Evolutionary conservation across 2,113 vertebrate genomes (phyloP).

Genomic region (Saguinus midas): DNA sequence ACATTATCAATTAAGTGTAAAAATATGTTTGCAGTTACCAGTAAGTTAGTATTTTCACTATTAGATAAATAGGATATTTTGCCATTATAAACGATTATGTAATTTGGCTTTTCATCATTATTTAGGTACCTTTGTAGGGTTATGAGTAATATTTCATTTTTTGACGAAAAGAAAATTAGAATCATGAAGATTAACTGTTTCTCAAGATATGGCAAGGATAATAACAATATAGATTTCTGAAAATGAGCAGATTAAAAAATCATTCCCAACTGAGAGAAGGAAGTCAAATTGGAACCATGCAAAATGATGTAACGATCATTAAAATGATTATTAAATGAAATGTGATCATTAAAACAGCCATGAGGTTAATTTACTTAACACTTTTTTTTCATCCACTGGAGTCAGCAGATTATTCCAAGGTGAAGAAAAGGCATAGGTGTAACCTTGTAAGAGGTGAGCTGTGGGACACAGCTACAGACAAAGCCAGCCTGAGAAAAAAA

Average conservation of each 20-base stretch:
- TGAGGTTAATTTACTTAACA: slow-evolving; percentile 55
- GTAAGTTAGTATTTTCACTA: slow-evolving; percentile 4
- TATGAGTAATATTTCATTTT: slow-evolving; percentile 48
- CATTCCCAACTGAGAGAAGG: slow-evolving; percentile 10
- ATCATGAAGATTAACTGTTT: slow-evolving; percentile 41
- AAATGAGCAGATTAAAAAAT: slow-evolving; percentile 56
- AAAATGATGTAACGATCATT: background rate
- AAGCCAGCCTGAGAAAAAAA: slow-evolving; percentile 10
- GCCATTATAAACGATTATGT: background rate
- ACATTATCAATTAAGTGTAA: slow-evolving; percentile 30
- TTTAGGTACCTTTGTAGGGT: slow-evolving; percentile 17
- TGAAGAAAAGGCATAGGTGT: slow-evolving; percentile 26
- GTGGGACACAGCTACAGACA: slow-evolving; percentile 48
- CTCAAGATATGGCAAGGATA: background rate
- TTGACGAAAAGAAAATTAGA: slow-evolving; percentile 58
- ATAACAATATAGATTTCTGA: slow-evolving; percentile 22
- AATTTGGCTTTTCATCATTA: slow-evolving; percentile 8
- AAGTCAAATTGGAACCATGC: slow-evolving; percentile 28
- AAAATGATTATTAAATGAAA: background rate
- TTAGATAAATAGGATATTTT: slow-evolving; percentile 37
- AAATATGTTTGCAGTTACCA: slow-evolving; percentile 3
- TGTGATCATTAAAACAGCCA: background rate
- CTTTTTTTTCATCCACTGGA: background rate
- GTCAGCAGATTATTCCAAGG: slow-evolving; percentile 53
- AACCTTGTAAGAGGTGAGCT: slow-evolving; percentile 45